Evolutionary conservation across 2,113 vertebrate genomes (phyloP).

Genomic region (Malurus melanocephalus): DNA sequence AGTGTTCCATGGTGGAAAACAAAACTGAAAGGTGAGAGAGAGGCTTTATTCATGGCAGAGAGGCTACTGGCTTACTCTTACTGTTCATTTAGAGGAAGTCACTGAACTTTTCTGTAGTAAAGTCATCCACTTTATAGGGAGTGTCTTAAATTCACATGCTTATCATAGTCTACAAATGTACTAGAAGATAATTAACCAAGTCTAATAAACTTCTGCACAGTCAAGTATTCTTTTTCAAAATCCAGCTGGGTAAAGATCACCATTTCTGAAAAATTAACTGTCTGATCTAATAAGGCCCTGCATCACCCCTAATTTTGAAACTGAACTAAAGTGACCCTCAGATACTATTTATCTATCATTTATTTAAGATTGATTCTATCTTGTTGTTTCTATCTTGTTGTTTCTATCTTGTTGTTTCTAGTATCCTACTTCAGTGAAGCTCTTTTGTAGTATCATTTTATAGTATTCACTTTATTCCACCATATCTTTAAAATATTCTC

Average conservation of each 20-base stretch:
- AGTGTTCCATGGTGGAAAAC: not conserved
- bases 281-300: not conserved
- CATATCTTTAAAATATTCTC: not conserved
- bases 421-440: not conserved
- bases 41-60: not conserved
- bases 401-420: not conserved
- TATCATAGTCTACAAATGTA: not conserved
- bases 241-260: not conserved
- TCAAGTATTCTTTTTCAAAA: not conserved
- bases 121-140: not conserved
- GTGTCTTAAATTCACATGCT: not conserved
- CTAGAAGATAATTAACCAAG: conserved; percentile 35
- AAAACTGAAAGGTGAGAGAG: not conserved
- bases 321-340: not conserved
- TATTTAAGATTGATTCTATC: not conserved
- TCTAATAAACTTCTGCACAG: not conserved
- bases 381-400: not conserved
- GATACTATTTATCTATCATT: not conserved
- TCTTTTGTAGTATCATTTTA: not conserved
- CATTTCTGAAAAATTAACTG: not conserved
- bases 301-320: not conserved
- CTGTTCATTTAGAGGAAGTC: not conserved
- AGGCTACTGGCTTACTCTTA: not conserved
- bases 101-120: not conserved
- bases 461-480: not conserved